Base-by-base conservation (phyloP, 2,888 invertebrate species). In the Tortrix viridana region DNA sequence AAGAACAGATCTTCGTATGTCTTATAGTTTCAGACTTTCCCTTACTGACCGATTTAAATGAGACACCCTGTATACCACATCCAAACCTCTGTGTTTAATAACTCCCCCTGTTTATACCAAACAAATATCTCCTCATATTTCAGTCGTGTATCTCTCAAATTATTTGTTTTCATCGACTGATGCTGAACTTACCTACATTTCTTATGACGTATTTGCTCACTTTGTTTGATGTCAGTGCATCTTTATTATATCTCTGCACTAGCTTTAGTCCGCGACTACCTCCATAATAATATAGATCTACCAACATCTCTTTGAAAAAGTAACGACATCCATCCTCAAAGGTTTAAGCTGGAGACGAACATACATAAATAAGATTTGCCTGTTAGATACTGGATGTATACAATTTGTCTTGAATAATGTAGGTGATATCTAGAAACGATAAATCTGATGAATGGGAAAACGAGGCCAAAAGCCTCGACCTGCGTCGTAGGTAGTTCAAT, bases 121-220 rank as follows among this genome's bases (percentile, higher is more conserved):
- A 88, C 85, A 87, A 87, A 89, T 86, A 84, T 69, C 80, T 75
- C 65, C 76, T 74, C 75, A 86, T 89, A 82, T 81, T 79, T 88
- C 88, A 88, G 73, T 71, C 77, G 72, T 83, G 83, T 83, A 81
- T 77, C 76, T 76, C 69, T 69, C 74, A 79, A 84, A 85, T 84
- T 84, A 85, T 84, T 83, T 82, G 81, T 82, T 80, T 76, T 73
- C 75, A 65, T 68, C 67, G 48, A 65, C 55, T 67, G 55, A 41
- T 37, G 44, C 59, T 52, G 55, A 61, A 49, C 37, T 46, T 46
- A 62, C 56, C 52, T 62, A 62, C 46, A 20, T n/a, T 18, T 50
- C 37, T 52, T 50, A 62, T 62, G 62, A 57, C 56, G 38, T 46
- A 52, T 50, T 50, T 41, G 4, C 49, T 50, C 52, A 20, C 52